Percentiles rank a stretch among this genome's conserved stretches.
Conservation (phyloP, 2,888 invertebrate species). For the Drosophila merina region DNA sequence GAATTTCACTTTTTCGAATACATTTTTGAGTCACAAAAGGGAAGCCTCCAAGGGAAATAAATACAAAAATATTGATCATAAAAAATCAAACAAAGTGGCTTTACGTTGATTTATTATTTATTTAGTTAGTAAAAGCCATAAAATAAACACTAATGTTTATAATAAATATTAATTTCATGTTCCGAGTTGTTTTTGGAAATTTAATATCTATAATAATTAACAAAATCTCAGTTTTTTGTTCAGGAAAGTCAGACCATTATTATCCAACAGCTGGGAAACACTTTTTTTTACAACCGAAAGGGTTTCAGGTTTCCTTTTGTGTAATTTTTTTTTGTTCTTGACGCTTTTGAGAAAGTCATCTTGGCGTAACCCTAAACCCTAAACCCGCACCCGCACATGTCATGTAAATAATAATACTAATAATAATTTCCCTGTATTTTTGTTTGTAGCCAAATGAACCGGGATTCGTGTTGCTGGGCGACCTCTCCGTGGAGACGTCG, state of each 20-base stretch:
- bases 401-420: constrained; percentile 11
- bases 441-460: constrained; percentile 86
- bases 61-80: too few relatives aligned
- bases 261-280: neutral
- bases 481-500: constrained; percentile 86
- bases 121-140: neutral
- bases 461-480: constrained; percentile 87
- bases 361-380: neutral
- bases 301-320: neutral
- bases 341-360: neutral
- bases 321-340: neutral
- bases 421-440: constrained; percentile 12
- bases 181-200: too few relatives aligned
- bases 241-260: neutral
- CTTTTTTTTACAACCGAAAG: neutral
- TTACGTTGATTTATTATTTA: neutral
- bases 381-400: neutral
- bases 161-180: too few relatives aligned
- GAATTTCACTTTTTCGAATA: constrained; percentile 39
- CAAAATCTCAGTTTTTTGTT: neutral
- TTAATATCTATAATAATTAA: too few relatives aligned
- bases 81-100: too few relatives aligned
- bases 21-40: constrained; percentile 8
- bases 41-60: too few relatives aligned
- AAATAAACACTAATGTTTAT: neutral